Base-by-base conservation (phyloP, 2,888 invertebrate genomes). In the Agriotes lineatus region DNA sequence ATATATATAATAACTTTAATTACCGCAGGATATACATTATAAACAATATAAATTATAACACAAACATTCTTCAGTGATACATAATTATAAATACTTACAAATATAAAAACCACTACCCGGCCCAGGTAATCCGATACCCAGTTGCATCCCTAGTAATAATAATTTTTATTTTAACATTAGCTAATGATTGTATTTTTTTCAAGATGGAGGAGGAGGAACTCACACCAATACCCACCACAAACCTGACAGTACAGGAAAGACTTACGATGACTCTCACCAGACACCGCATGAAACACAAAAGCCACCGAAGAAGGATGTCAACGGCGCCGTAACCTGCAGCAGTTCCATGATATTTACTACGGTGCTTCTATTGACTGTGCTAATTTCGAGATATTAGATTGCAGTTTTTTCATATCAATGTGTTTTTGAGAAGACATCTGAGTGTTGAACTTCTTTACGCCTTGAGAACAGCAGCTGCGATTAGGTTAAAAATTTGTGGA, bases 361-460 rank as follows among this genome's bases (percentile, higher is more conserved):
- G 33, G 19, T 60, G 59, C 45, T 60, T 25, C 14, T 60, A 18
- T 18, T 60, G 18, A 30, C 33, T 10, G 45, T 30, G 14, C 19
- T 33, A 60, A 45, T 60, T 19, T 30, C 20, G 19, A 30, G 59
- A 45, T 60, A 44, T 60, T 60, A 60, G 14, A 19, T 37, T 12
- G 9, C 20, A 9, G 10, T 56, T 56, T 14, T 50, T 56, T 56
- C 56, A 56, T 56, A 56, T 56, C 56, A 56, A 30, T 35, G 50
- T 50, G 52, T 50, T 50, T 25, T 25, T 5, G 16, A 25, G 20
- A 14, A 35, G 30, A 52, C 25, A 45, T 39, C 4, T 52, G 12
- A 37, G 37, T 56, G 44, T 42, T 58, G 42, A 30, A 58, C 44
- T 58, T 39, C 20, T 56, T 20, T 16, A 52, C 22, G 5, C 30